Conservation (phyloP, 2,797 vertebrate genomes). For the Ctenopoma multispine region DNA sequence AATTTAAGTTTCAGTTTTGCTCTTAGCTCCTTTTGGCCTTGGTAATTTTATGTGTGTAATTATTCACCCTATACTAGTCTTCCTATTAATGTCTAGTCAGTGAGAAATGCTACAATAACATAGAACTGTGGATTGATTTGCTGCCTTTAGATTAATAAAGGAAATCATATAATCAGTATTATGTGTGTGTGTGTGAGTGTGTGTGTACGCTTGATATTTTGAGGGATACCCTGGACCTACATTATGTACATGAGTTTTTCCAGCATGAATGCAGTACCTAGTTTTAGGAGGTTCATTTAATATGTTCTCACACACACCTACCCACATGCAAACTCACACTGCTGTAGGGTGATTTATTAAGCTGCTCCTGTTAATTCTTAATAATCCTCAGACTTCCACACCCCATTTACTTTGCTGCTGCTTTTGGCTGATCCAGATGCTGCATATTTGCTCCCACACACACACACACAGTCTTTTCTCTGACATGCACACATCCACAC, state of each 20-base stretch:
- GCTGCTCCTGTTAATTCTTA: constrained; percentile 86
- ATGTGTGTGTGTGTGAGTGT: constrained; percentile 8
- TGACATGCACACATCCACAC: constrained; percentile 18
- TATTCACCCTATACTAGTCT: constrained; percentile 64
- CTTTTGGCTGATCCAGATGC: constrained; percentile 75
- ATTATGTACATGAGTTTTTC: constrained; percentile 75
- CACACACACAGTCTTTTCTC: constrained; percentile 27
- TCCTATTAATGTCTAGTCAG: constrained; percentile 71
- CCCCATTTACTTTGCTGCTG: constrained; percentile 79
- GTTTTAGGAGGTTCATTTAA: constrained; percentile 73
- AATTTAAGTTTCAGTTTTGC: background rate
- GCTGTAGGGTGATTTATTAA: constrained; percentile 86
- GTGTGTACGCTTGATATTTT: constrained; percentile 44
- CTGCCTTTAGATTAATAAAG: constrained; percentile 49
- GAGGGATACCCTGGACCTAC: constrained; percentile 69
- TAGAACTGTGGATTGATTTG: constrained; percentile 63
- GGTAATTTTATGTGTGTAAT: constrained; percentile 53
- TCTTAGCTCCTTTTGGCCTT: background rate
- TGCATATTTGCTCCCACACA: constrained; percentile 56
- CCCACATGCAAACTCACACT: constrained; percentile 41
- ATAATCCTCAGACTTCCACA: constrained; percentile 85
- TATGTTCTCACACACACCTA: constrained; percentile 44
- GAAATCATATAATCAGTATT: constrained; percentile 24
- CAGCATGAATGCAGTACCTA: constrained; percentile 55
- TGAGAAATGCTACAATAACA: constrained; percentile 73